These are phyloP conservation scores for Progne subis DNA, from an alignment of 2,113 vertebrate genomes.

Conservation along the genomic window DNA sequence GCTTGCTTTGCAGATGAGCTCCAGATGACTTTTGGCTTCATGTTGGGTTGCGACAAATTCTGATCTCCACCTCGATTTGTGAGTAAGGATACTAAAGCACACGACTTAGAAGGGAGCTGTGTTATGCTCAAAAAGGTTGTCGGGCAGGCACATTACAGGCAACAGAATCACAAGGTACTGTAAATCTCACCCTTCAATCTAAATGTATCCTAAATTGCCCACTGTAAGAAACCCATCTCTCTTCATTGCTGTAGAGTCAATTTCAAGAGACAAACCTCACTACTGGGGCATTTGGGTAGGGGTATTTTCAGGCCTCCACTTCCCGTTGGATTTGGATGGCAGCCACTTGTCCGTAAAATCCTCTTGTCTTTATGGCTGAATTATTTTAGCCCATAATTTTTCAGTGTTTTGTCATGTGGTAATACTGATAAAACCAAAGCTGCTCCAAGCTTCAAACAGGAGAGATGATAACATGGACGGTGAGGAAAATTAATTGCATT, in stretches of 20 bases:
- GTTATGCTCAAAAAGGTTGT: neutral
- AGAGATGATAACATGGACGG: neutral
- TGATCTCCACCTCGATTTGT: neutral
- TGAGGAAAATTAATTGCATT: conserved; percentile 5
- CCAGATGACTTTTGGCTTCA: neutral
- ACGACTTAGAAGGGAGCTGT: neutral
- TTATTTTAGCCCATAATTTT: neutral
- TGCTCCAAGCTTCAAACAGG: neutral
- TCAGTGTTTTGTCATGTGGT: neutral
- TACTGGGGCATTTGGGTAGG: neutral
- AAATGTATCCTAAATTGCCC: neutral
- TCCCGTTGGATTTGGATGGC: neutral
- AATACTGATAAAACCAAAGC: neutral
- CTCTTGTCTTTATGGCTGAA: neutral
- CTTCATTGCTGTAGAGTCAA: neutral
- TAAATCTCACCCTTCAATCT: neutral
- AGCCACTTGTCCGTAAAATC: neutral
- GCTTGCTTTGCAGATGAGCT: neutral
- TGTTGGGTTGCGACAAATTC: neutral
- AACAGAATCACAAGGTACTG: accelerated
- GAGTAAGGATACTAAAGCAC: neutral
- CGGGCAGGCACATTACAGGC: accelerated
- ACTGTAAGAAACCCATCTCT: neutral
- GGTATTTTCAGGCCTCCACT: neutral
- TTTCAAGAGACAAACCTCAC: neutral